Evolutionary conservation across 2,113 vertebrate genomes (phyloP), one percentile per base, ranked within the genome.

Genomic region (Sylvia atricapilla): DNA sequence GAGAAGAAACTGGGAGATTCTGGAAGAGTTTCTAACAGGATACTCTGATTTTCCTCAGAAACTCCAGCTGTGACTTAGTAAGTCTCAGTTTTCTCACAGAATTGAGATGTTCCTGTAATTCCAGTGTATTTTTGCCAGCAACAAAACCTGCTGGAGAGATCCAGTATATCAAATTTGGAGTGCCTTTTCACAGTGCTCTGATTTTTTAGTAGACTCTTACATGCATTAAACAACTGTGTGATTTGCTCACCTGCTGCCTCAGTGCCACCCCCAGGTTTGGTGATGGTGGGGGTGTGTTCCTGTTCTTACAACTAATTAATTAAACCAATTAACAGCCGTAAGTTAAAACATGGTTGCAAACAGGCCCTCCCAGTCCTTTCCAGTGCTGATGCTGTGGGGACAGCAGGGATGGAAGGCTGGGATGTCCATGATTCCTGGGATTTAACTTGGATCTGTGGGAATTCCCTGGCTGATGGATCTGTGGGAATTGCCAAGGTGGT

Each of bases 371-470:
- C 31, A 8, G 33, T 41, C 35, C 31, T n/a, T 75, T 41, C 58
- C 41, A 21, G 60, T 0, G 0, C n/a, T 17, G 31, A 30, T 2
- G 1, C 30, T 9, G 9, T 2, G 6, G 28, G 15, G 27, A 2
- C 20, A n/a, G 41, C 37, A 13, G 62, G 9, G 17, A 2, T 31
- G 22, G 27, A 46, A 25, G 62, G 41, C 62, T 55, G 50, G 21
- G 13, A 31, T 67, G 12, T 56, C 62, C 50, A 16, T 25, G 27
- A n/a, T 19, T 28, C n/a, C 46, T 1, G 8, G 46, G 35, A 28
- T 60, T 28, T 18, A 4, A n/a, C 1, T 0, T 1, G 39, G 19
- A 20, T 4, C 33, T 15, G 8, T 60, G 33, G 39, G 28, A 21
- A 22, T 64, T 31, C 28, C 52, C 30, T 19, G 11, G 15, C 27